Percentiles rank a stretch among this genome's conserved stretches.
phyloP scores from a whole-genome alignment of 2,888 invertebrate species.

The Gymnoscelis rufifasciata region DNA sequence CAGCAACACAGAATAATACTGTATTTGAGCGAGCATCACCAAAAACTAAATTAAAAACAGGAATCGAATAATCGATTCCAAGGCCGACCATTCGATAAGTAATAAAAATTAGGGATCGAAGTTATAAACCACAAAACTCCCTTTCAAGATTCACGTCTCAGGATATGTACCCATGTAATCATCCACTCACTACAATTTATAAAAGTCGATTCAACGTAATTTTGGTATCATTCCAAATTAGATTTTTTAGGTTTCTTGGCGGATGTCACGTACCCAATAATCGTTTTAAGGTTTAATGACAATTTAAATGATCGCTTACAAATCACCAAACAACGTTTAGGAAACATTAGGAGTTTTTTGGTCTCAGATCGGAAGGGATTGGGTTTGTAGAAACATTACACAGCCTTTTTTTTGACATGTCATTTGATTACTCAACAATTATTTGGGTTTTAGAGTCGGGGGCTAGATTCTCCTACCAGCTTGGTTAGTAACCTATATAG shows the following conservation, averaged over 20 bases:
- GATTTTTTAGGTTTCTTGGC: conserved; percentile 27
- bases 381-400: not conserved
- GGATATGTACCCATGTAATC: conserved; percentile 26
- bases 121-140: conserved; percentile 23
- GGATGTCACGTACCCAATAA: conserved; percentile 44
- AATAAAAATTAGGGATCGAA: conserved; percentile 26
- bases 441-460: not conserved
- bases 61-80: conserved; percentile 21
- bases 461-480: not conserved
- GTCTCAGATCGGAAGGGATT: not conserved
- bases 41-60: conserved; percentile 14
- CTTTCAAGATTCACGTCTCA: conserved; percentile 27
- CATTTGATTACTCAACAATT: not conserved
- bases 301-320: conserved; percentile 44
- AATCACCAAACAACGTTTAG: conserved; percentile 30
- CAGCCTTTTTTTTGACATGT: not conserved
- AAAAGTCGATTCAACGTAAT: conserved; percentile 31
- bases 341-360: conserved; percentile 11
- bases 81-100: conserved; percentile 23
- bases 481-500: too few species aligned
- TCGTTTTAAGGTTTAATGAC: conserved; percentile 40
- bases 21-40: too few species aligned
- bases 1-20: too few species aligned
- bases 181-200: conserved; percentile 34
- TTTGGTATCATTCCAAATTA: conserved; percentile 30